phyloP scores from a whole-genome alignment of 2,113 vertebrate genomes.

The Sciurus niger region DNA sequence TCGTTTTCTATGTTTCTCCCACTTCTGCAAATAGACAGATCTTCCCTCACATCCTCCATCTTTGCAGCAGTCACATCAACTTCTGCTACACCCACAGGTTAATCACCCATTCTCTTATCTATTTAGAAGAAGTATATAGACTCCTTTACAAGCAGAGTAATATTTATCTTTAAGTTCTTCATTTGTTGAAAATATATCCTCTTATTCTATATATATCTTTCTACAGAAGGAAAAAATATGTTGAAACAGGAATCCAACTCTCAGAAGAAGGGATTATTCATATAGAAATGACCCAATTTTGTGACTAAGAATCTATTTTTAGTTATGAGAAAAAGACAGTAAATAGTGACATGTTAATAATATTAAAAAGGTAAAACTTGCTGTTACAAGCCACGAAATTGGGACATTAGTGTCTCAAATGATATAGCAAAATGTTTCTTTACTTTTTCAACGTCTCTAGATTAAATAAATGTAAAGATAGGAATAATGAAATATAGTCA shows the following conservation, averaged over 20 bases:
- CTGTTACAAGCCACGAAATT: background rate
- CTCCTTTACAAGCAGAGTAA: constrained; percentile 17
- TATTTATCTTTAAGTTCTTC: constrained; percentile 27
- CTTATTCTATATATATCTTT: constrained; percentile 50
- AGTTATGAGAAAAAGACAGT: background rate
- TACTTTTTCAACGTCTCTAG: background rate
- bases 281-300: constrained; percentile 44
- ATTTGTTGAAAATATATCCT: constrained; percentile 54
- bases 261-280: constrained; percentile 17
- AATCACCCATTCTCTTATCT: background rate
- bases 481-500: background rate
- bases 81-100: background rate
- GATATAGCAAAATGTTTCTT: constrained; percentile 21
- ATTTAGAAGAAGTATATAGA: constrained; percentile 15
- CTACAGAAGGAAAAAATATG: constrained; percentile 18
- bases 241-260: constrained; percentile 38
- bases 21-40: background rate
- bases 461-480: background rate
- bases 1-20: background rate
- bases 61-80: background rate
- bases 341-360: constrained; percentile 2
- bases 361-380: constrained; percentile 11
- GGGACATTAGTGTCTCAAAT: background rate
- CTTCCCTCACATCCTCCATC: constrained; percentile 7
- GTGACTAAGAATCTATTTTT: constrained; percentile 25